Base-by-base conservation (phyloP, 2,797 vertebrate genomes). In the Leptoclinus maculatus region DNA sequence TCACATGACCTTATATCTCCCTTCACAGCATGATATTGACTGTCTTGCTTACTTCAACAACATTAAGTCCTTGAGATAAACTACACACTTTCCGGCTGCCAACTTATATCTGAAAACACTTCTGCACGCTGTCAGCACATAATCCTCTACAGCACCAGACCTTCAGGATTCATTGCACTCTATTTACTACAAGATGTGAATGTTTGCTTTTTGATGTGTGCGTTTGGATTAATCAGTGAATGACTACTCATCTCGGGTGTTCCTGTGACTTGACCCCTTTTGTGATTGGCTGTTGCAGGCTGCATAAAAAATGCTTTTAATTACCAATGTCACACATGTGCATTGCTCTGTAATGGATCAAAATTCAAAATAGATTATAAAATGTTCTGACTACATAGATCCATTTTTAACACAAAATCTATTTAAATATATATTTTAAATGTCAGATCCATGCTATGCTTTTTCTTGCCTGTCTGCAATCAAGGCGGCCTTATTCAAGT, bases 401-500 rank as follows among this genome's bases (percentile, higher is more conserved):
- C 11, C 36, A 5, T 34, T 38, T 13, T 54, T 19, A 23, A 57
- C 3, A 38, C 32, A 64, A 53, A 51, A 67, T 64, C 14, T 9
- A 67, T 51, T 53, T 66, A 12, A 34, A 34, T 34, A 34, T 34
- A 36, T 19, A n/a, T 47, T 25, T 32, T 9, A 38, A 45, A 67
- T 38, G 54, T 58, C 60, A 62, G 16, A 7, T 65, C 6, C 1
- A 25, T 9, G 10, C 14, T 27, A 5, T 77, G 57, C n/a, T 49
- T 68, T 71, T 43, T 75, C 51, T 73, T 4, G 2, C 19, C 39
- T 23, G 14, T 25, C 39, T 2, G 7, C 41, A 70, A 67, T 54
- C 41, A 58, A 45, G 14, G 21, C 36, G 14, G 21, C 36, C 25
- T 56, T 17, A n/a, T 64, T 73, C 43, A 51, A 60, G 65, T 83